A percentile compares a stretch with the other conserved stretches of the same genome.
Evolutionary conservation across 2,797 vertebrate species (phyloP).

Genomic region (Mus spretus): DNA sequence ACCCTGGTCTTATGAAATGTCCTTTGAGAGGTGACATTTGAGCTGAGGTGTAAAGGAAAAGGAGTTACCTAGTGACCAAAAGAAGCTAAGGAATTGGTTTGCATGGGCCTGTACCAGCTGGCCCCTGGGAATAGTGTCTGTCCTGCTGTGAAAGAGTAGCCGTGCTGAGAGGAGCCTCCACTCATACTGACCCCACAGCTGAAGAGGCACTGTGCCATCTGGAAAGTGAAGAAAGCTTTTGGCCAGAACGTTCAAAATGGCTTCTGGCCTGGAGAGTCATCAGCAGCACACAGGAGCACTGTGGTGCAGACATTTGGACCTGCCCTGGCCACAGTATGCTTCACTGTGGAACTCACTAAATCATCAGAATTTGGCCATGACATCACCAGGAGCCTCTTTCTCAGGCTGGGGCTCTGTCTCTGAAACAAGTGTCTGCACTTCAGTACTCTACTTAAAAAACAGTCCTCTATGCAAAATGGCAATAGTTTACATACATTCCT

Average conservation of each 20-base stretch:
- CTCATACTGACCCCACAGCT: neutral
- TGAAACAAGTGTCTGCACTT: neutral
- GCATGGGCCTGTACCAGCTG: too few species aligned
- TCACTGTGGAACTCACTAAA: accelerated
- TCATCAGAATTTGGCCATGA: accelerated
- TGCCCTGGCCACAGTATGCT: neutral
- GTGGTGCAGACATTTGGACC: neutral
- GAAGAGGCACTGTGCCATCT: neutral
- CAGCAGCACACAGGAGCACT: neutral
- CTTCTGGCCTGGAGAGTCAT: neutral
- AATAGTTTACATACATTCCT: neutral
- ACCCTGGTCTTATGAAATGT: neutral
- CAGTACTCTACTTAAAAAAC: neutral
- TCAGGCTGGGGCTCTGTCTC: neutral
- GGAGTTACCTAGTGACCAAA: neutral
- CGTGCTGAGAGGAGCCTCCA: neutral
- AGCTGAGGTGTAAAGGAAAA: neutral
- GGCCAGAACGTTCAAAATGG: neutral
- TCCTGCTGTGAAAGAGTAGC: neutral
- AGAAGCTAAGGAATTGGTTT: neutral
- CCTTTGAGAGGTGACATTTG: neutral
- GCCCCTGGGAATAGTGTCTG: neutral
- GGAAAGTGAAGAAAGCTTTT: neutral
- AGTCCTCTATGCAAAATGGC: neutral
- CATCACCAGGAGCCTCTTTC: neutral